These are phyloP conservation scores for Muraenolepis orangiensis DNA, from an alignment of 2,797 vertebrate species.

Conservation along the genomic window DNA sequence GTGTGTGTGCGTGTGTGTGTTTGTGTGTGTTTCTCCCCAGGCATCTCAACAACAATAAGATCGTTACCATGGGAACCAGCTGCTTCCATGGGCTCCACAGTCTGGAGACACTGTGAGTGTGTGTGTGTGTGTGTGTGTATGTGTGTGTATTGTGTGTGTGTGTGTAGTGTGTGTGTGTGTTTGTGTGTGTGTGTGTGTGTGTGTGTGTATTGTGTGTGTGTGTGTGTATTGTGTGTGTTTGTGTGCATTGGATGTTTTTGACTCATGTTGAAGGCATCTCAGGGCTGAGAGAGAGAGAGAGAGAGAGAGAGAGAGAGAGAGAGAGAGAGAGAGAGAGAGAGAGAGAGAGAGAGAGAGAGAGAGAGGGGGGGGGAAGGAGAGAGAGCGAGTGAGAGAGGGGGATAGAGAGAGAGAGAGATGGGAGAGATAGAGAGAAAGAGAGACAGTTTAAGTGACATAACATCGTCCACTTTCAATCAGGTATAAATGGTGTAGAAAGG, in stretches of 20 bases:
- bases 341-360: no score
- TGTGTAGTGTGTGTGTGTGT: neutral
- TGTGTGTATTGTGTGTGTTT: neutral
- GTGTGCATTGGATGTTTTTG: neutral
- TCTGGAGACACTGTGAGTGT: conserved; percentile 62
- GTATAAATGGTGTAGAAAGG: neutral
- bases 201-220: neutral
- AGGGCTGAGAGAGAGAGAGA: no score
- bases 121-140: conserved; percentile 18
- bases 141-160: neutral
- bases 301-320: no score
- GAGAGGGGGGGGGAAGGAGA: no score
- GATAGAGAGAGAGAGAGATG: no score
- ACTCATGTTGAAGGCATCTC: neutral
- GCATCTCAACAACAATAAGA: conserved; percentile 98
- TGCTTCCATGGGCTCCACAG: conserved; percentile 87
- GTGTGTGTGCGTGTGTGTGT: conserved; percentile 5
- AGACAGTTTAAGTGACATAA: no score
- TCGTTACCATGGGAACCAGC: conserved; percentile 91
- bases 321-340: no score
- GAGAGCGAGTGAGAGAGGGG: no score
- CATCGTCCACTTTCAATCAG: no score
- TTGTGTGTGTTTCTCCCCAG: conserved; percentile 66
- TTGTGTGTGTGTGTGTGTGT: neutral
- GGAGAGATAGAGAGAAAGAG: no score